phyloP scores from a whole-genome alignment of 1,140 invertebrate genomes.

The Tachypleus tridentatus region DNA sequence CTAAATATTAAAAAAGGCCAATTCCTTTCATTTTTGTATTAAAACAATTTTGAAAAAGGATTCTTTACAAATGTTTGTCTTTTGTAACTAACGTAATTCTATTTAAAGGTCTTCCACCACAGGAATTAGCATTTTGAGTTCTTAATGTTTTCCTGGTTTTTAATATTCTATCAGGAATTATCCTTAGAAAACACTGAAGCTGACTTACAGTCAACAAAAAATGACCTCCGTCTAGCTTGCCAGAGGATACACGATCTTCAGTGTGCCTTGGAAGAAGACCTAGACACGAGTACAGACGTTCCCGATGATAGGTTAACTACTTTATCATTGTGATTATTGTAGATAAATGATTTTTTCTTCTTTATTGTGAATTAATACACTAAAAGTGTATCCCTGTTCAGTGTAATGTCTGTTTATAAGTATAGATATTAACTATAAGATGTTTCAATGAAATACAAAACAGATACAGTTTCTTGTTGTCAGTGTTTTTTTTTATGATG shows the following conservation, averaged over 20 bases:
- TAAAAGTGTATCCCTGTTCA: no score
- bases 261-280: conserved; percentile 57
- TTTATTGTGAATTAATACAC: no score
- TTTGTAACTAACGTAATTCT: no score
- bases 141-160: no score
- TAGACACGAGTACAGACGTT: conserved; percentile 25
- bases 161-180: conserved; percentile 28
- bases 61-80: conserved; percentile 10
- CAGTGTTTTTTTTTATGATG: no score
- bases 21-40: conserved; percentile 41
- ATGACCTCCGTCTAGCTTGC: conserved; percentile 63
- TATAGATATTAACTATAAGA: no score
- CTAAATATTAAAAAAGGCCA: conserved; percentile 52
- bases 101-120: no score
- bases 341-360: no score
- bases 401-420: no score
- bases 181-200: conserved; percentile 33
- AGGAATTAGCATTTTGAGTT: no score
- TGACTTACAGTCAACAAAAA: conserved; percentile 36
- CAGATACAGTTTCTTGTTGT: no score
- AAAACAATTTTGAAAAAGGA: conserved; percentile 3
- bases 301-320: conserved; percentile 27
- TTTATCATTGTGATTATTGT: background rate
- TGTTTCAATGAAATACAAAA: no score
- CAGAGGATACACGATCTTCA: conserved; percentile 74